A percentile compares a stretch with the other conserved stretches of the same genome.
Conservation (phyloP, 2,888 invertebrate genomes). For the Epinotia brunnichana region DNA sequence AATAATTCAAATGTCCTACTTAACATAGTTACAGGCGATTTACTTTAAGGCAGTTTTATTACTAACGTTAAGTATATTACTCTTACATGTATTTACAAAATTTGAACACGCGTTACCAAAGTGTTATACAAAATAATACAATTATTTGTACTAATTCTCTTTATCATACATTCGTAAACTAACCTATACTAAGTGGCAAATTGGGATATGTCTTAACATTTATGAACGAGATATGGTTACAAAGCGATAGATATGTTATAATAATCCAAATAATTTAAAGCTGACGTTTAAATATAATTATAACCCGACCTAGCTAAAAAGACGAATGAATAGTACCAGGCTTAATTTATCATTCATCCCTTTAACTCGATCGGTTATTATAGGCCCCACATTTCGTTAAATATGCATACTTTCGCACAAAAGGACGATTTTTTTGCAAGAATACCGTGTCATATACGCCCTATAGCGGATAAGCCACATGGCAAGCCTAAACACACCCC, state of each 20-base stretch:
- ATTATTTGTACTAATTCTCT: constrained; percentile 63
- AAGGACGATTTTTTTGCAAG: background rate
- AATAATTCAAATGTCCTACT: constrained; percentile 40
- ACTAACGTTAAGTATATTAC: constrained; percentile 46
- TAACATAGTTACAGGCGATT: constrained; percentile 37
- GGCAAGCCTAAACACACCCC: constrained; percentile 53
- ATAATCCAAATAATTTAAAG: constrained; percentile 68
- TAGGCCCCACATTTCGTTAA: constrained; percentile 52
- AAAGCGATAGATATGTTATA: constrained; percentile 56
- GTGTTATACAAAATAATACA: constrained; percentile 60
- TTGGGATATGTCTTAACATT: constrained; percentile 75
- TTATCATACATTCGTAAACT: constrained; percentile 53
- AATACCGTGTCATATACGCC: background rate
- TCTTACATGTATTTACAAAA: constrained; percentile 57
- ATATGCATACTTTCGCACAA: constrained; percentile 23
- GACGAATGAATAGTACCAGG: background rate
- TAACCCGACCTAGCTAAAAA: background rate
- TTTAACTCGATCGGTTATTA: constrained; percentile 35
- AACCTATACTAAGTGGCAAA: constrained; percentile 69
- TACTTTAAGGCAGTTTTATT: constrained; percentile 53
- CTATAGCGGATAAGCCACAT: background rate
- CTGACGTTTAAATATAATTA: constrained; percentile 58
- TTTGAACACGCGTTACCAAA: constrained; percentile 63
- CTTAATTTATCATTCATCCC: background rate
- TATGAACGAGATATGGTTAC: constrained; percentile 56